Evolutionary conservation across 2,797 vertebrate species (phyloP).

Genomic region (Phrynocephalus forsythii): DNA sequence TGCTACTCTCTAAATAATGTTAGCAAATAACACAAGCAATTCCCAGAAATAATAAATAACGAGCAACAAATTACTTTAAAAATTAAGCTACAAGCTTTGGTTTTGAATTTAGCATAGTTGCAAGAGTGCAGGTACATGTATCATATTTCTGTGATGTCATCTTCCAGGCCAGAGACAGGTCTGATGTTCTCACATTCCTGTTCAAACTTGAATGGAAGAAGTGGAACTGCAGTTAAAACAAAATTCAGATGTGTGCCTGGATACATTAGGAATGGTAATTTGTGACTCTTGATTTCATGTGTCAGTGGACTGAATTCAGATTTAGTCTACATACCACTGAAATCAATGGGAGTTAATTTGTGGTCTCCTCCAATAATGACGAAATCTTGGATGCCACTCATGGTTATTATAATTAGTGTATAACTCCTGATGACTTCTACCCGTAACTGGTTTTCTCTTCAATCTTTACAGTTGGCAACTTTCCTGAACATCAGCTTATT

Average conservation of each 20-base stretch:
- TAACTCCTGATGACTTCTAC: constrained; percentile 30
- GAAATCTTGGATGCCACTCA: background rate
- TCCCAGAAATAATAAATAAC: background rate
- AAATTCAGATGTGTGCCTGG: background rate
- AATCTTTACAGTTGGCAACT: accelerated
- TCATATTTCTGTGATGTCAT: background rate
- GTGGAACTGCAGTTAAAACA: accelerated
- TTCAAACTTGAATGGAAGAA: background rate
- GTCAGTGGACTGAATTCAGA: background rate
- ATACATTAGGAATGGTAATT: constrained; percentile 12
- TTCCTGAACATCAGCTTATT: background rate
- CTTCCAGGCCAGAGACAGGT: background rate
- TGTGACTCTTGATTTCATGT: background rate
- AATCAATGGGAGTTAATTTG: background rate
- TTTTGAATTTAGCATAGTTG: background rate
- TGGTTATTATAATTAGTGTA: accelerated
- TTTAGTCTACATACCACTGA: background rate
- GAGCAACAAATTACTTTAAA: background rate
- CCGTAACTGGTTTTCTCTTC: background rate
- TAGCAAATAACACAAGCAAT: too few species aligned
- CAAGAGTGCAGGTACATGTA: background rate
- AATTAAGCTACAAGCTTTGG: background rate
- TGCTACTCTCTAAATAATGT: too few species aligned
- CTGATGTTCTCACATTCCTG: background rate
- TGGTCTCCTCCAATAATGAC: background rate